phyloP scores from a whole-genome alignment of 2,113 vertebrate species.

The Chionis minor region DNA sequence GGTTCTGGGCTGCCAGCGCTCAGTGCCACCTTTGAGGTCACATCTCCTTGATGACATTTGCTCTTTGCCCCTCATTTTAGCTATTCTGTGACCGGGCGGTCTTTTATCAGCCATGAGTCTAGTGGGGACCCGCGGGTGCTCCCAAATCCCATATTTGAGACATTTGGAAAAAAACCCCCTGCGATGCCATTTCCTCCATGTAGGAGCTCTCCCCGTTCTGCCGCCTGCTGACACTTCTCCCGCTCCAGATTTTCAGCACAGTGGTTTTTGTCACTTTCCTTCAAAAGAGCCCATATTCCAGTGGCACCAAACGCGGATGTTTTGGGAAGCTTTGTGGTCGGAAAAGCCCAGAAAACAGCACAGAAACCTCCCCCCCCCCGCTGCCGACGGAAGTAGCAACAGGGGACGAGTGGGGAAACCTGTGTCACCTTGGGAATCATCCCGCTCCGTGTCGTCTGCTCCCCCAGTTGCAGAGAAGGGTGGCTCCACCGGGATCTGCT shows the following conservation, averaged over 20 bases:
- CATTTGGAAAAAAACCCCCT: background rate
- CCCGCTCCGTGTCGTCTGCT: accelerated
- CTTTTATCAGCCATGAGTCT: background rate
- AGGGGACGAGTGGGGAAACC: background rate
- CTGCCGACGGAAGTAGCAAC: background rate
- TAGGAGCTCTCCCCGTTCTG: background rate
- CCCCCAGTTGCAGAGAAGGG: accelerated
- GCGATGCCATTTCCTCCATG: accelerated
- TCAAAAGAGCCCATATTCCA: background rate
- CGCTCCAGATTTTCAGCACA: background rate
- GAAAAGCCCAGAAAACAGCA: background rate
- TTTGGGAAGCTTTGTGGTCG: background rate
- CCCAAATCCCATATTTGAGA: background rate
- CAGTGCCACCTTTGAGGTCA: background rate
- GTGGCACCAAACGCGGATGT: accelerated
- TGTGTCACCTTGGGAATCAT: background rate
- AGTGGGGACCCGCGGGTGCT: accelerated
- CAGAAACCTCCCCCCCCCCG: background rate
- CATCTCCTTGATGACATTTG: accelerated
- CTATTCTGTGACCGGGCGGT: background rate
- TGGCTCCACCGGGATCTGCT: background rate
- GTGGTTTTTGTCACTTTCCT: background rate
- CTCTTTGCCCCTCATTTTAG: background rate
- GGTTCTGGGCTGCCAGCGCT: too few species aligned
- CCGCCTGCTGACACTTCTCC: background rate